Evolutionary conservation across 2,797 vertebrate species (phyloP).

Genomic region (Xiphorhynchus erythropygius): DNA sequence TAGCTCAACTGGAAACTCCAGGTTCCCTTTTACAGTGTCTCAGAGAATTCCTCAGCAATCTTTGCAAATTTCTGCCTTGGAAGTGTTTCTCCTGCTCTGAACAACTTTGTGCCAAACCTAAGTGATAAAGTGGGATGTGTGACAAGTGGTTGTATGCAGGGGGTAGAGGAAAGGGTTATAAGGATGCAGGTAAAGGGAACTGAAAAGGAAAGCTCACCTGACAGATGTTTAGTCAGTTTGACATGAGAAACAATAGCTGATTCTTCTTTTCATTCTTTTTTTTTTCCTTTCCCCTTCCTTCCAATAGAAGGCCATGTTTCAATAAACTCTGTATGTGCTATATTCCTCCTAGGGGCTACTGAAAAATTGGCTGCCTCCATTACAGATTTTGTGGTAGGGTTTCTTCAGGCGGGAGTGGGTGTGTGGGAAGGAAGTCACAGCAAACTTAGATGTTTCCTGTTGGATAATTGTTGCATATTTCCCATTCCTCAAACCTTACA

Average conservation of each 20-base stretch:
- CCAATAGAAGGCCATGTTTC: background rate
- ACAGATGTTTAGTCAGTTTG: background rate
- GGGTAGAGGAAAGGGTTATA: background rate
- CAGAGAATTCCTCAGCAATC: background rate
- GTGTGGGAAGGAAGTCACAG: constrained; percentile 67
- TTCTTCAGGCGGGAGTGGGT: constrained; percentile 47
- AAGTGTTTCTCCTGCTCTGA: background rate
- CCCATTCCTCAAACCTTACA: constrained; percentile 35
- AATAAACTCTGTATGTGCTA: background rate
- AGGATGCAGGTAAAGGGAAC: background rate
- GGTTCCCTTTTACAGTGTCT: background rate
- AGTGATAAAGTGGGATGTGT: background rate
- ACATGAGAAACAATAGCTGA: background rate
- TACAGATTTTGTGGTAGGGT: background rate
- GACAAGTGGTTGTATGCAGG: background rate
- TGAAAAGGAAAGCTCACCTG: background rate
- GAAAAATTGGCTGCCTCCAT: background rate
- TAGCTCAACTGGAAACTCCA: background rate
- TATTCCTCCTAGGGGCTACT: background rate
- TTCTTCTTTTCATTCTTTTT: background rate
- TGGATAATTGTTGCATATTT: constrained; percentile 65
- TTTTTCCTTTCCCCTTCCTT: background rate
- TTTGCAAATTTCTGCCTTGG: background rate
- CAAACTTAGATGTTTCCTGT: constrained; percentile 71
- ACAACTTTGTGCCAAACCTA: background rate